Conservation (phyloP, 2,797 vertebrate genomes). For the Sebastes taczanowskii region DNA sequence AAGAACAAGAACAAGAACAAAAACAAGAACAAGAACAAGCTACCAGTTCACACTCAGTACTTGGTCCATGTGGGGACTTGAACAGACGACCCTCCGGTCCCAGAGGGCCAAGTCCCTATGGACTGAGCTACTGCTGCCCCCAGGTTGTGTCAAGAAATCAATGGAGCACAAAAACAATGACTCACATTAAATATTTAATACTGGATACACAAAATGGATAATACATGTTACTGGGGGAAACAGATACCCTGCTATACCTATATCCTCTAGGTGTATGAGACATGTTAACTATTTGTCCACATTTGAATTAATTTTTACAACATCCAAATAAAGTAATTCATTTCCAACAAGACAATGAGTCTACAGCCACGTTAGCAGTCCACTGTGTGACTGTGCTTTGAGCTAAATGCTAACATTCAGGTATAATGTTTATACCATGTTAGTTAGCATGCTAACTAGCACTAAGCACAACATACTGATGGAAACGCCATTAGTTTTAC, state of each 20-base stretch:
- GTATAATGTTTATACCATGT: background rate
- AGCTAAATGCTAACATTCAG: background rate
- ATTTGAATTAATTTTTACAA: background rate
- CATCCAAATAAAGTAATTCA: background rate
- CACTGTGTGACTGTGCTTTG: background rate
- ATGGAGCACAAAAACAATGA: background rate
- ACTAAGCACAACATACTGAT: too few relatives aligned
- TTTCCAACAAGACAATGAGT: background rate
- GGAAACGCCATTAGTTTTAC: background rate
- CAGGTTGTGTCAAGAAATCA: background rate
- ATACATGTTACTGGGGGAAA: background rate
- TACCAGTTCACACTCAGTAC: too few relatives aligned
- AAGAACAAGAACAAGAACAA: accelerated
- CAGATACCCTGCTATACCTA: background rate
- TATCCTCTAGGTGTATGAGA: background rate
- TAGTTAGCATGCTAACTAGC: background rate
- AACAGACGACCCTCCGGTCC: too few relatives aligned
- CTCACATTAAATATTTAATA: background rate
- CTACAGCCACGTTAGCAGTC: too few relatives aligned
- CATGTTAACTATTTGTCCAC: background rate
- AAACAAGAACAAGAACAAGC: too few relatives aligned
- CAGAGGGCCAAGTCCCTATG: too few relatives aligned
- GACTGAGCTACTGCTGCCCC: too few relatives aligned
- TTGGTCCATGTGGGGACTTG: too few relatives aligned
- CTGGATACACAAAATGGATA: background rate